These are phyloP conservation scores for Dromiciops gliroides DNA, from an alignment of 2,113 vertebrate genomes.

Conservation along the genomic window DNA sequence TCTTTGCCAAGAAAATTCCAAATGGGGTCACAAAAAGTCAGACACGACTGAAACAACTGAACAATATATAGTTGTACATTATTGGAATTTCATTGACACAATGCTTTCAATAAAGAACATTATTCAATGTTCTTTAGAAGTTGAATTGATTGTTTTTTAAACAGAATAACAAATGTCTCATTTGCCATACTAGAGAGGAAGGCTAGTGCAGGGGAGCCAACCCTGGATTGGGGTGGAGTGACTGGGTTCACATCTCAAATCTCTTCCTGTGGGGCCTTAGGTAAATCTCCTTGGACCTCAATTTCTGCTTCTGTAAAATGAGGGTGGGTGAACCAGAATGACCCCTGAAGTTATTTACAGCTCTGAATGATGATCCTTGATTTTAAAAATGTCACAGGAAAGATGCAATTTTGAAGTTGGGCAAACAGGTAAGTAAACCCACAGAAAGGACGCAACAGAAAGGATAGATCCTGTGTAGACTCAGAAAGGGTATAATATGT, in stretches of 20 bases:
- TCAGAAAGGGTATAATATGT: not conserved
- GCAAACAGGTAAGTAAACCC: not conserved
- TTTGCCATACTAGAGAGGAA: not conserved
- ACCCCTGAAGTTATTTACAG: not conserved
- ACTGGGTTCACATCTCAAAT: not conserved
- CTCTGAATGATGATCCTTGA: not conserved
- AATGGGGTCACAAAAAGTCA: not conserved
- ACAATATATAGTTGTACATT: not conserved
- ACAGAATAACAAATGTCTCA: not conserved
- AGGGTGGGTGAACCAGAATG: not conserved
- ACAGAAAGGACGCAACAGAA: not conserved
- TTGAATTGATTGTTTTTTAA: not conserved
- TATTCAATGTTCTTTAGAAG: not conserved
- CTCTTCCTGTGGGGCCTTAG: not conserved
- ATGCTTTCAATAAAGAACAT: not conserved
- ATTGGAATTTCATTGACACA: not conserved
- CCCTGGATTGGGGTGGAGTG: not conserved
- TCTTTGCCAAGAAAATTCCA: not conserved
- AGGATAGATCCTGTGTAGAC: not conserved
- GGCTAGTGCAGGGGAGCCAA: not conserved
- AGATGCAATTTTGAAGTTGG: not conserved
- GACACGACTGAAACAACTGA: not conserved
- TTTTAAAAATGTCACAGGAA: not conserved
- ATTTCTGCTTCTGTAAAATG: not conserved
- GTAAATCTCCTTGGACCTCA: not conserved